phyloP scores from a whole-genome alignment of 2,888 invertebrate genomes.

The Leptinotarsa juncta region DNA sequence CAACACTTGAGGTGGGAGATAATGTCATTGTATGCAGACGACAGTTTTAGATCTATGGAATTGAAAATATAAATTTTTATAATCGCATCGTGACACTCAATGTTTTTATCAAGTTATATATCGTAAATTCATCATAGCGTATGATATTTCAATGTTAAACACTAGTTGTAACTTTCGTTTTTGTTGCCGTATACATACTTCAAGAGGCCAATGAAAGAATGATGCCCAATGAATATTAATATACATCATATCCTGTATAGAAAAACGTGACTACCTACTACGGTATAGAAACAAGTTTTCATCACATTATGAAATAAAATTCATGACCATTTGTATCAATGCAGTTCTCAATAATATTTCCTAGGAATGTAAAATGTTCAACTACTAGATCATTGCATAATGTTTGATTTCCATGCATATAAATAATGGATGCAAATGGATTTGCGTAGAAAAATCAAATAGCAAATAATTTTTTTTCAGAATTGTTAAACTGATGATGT shows the following conservation, averaged over 20 bases:
- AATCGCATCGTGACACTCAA: background rate
- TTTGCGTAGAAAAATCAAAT: too few species aligned
- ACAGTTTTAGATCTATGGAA: background rate
- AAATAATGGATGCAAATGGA: too few species aligned
- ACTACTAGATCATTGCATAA: too few species aligned
- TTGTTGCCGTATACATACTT: constrained; percentile 1
- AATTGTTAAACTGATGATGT: too few species aligned
- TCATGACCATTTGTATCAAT: background rate
- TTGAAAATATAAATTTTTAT: background rate
- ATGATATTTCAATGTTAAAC: constrained; percentile 12
- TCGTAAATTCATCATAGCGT: background rate
- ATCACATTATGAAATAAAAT: background rate
- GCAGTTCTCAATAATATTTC: background rate
- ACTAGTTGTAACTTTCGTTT: constrained; percentile 14
- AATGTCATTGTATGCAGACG: too few species aligned
- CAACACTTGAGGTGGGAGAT: too few species aligned
- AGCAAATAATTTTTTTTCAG: too few species aligned
- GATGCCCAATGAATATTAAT: constrained; percentile 15
- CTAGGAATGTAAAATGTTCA: background rate
- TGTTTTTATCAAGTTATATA: background rate
- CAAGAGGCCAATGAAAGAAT: constrained; percentile 2
- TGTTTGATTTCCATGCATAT: too few species aligned
- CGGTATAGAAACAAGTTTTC: background rate
- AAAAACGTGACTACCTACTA: constrained; percentile 10
- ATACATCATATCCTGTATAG: constrained; percentile 5